Evolutionary conservation across 2,888 invertebrate genomes (phyloP).

Genomic region (Ectemnius cavifrons): DNA sequence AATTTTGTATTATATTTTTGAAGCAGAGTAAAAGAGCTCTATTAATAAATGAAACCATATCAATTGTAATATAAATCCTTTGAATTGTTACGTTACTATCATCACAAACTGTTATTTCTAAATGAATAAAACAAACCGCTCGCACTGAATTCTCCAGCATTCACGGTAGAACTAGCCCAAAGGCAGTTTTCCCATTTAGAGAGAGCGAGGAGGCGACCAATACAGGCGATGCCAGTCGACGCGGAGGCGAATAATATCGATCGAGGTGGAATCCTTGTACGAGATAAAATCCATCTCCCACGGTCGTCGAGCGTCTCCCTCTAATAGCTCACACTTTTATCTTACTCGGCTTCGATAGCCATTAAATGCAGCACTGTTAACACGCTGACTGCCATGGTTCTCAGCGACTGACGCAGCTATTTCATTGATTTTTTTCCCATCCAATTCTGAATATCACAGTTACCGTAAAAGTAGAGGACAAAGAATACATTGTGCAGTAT

Average conservation of each 20-base stretch:
- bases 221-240: slow-evolving; percentile 29
- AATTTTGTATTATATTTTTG: no score
- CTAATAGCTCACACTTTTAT: slow-evolving; percentile 44
- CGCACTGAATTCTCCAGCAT: slow-evolving; percentile 8
- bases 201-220: slow-evolving; percentile 46
- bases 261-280: slow-evolving; percentile 59
- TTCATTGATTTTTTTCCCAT: no score
- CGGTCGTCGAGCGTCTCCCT: slow-evolving; percentile 45
- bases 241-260: slow-evolving; percentile 57
- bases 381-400: neutral
- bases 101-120: no score
- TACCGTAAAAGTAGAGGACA: no score
- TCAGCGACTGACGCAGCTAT: no score
- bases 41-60: no score
- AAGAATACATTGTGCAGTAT: no score
- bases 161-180: slow-evolving; percentile 26
- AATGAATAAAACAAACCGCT: neutral
- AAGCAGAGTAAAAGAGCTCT: no score
- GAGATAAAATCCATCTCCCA: slow-evolving; percentile 61
- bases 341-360: no score
- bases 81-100: no score
- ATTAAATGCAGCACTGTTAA: neutral
- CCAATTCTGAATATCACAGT: no score
- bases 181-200: slow-evolving; percentile 46
- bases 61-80: no score